Evolutionary conservation across 2,113 vertebrate genomes (phyloP).

Genomic region (Pavo muticus): DNA sequence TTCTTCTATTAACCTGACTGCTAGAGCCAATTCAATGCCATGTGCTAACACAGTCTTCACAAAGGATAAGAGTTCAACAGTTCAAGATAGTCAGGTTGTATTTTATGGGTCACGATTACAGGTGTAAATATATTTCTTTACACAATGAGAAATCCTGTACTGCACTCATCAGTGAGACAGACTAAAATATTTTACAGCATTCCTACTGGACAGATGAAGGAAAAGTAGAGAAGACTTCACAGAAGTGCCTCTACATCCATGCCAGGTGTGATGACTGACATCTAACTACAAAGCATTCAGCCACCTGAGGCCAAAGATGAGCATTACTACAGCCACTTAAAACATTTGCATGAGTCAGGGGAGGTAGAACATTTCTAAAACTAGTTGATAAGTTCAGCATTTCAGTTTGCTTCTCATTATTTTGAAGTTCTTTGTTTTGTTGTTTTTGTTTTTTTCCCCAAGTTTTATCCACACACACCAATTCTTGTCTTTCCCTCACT

Average conservation of each 20-base stretch:
- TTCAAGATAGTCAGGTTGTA: background rate
- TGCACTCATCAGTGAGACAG: background rate
- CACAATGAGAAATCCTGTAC: background rate
- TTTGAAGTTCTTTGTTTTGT: background rate
- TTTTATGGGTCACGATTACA: background rate
- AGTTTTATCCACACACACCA: background rate
- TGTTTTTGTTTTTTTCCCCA: background rate
- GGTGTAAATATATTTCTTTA: background rate
- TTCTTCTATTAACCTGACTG: background rate
- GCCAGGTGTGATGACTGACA: background rate
- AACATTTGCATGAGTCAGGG: background rate
- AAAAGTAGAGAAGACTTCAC: background rate
- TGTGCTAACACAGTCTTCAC: background rate
- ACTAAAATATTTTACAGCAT: background rate
- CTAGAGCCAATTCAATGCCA: background rate
- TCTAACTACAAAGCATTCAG: background rate
- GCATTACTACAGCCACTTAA: background rate
- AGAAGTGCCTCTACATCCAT: background rate
- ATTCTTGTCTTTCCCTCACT: background rate
- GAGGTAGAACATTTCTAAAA: rapidly evolving
- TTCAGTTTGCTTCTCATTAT: background rate
- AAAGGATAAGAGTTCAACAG: background rate
- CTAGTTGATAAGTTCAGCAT: background rate
- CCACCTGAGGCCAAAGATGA: background rate
- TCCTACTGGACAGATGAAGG: background rate